Evolutionary conservation across 2,888 invertebrate genomes (phyloP), one percentile per base, ranked within the genome.

Genomic region (Orthosia cruda): DNA sequence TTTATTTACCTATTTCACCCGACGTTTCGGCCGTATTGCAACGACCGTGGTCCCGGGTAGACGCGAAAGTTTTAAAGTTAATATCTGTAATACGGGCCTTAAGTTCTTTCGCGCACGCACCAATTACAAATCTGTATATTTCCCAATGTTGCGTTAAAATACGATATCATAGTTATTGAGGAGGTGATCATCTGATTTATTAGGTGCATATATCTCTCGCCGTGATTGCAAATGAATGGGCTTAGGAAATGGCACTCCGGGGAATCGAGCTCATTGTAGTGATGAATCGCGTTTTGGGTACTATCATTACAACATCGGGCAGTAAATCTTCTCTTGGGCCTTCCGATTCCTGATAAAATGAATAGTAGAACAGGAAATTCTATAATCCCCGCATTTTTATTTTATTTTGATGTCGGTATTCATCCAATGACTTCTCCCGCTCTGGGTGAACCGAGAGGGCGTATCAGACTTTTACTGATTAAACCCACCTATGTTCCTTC

Each of bases 111-210:
- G 7, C 0, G 15, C 32, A 32, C 20, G n/a, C 7, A 5, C 40
- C 13, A 16, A 49, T 32, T 52, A 20, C 0, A 13, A 13, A 2
- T 5, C 50, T 40, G n/a, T 76, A 64, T 71, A 32, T 64, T 62
- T 57, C 18, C 13, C 23, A 2, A 16, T 40, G 63, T 77, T 61
- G 49, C n/a, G 49, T 49, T 77, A 73, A 73, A 81, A 61, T 55
- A 73, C 71, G 57, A 52, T 26, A 23, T 61, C 32, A 57, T 61
- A 68, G 57, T 66, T 71, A 71, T 71, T 77, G 64, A 64, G 57
- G 64, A 57, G 40, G 47, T 26, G 62, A 69, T 77, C 61, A 57
- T 65, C 59, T 73, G 73, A 77, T 81, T 77, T 77, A 81, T 66
- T 62, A 57, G 32, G 13, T 54, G 54, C 65, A 74, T 52, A 54